A percentile compares a stretch with the other conserved stretches of the same genome.
Conservation (phyloP, 2,113 vertebrate genomes). For the human (Homo sapiens) region DNA sequence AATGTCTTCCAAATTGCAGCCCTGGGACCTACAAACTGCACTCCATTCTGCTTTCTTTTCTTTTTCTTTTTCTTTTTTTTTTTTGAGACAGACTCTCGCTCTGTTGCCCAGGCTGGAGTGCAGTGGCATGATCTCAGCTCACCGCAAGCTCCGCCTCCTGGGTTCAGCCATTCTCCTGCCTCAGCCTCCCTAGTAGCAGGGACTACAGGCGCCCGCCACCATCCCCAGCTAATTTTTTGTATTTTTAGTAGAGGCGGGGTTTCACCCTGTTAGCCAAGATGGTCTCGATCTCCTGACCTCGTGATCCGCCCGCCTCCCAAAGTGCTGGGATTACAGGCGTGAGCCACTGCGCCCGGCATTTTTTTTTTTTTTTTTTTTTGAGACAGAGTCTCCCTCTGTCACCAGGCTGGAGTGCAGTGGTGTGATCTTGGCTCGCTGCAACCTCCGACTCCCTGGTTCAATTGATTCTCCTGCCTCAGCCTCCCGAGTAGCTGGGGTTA, state of each 20-base stretch:
- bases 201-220: too few relatives aligned
- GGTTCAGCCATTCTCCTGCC: too few relatives aligned
- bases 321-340: too few relatives aligned
- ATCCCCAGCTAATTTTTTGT: too few relatives aligned
- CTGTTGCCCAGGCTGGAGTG: background rate
- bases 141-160: background rate
- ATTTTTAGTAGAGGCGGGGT: too few relatives aligned
- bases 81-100: background rate
- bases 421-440: background rate
- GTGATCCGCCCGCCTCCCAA: too few relatives aligned
- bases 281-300: too few relatives aligned
- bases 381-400: background rate
- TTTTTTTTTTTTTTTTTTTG: background rate
- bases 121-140: background rate
- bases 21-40: background rate
- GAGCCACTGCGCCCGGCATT: too few relatives aligned
- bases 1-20: slow-evolving; percentile 42
- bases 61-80: background rate
- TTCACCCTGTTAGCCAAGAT: too few relatives aligned
- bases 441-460: background rate
- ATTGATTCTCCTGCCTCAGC: too few relatives aligned
- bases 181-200: too few relatives aligned
- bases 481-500: too few relatives aligned
- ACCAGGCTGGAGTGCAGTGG: background rate
- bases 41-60: background rate